Evolutionary conservation across 2,797 vertebrate species (phyloP).

Genomic region (Sandelia bainsii): DNA sequence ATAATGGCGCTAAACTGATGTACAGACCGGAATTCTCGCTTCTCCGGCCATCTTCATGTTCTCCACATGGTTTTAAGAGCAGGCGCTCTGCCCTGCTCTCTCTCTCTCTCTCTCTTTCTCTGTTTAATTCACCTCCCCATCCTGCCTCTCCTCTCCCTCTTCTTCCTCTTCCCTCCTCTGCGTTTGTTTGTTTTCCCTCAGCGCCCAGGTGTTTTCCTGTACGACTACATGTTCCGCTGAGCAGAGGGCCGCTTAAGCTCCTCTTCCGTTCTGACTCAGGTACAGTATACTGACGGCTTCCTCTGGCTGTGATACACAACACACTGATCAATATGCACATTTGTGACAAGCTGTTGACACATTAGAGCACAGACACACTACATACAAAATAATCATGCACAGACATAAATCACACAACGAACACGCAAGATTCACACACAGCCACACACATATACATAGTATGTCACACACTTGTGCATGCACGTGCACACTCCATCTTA

Average conservation of each 20-base stretch:
- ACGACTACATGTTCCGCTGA: slow-evolving; percentile 54
- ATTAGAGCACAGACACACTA: not conserved
- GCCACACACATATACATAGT: not conserved
- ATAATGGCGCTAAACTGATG: slow-evolving; percentile 35
- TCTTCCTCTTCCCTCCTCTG: slow-evolving; percentile 76
- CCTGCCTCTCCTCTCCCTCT: slow-evolving; percentile 72
- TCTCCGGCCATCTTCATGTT: slow-evolving; percentile 59
- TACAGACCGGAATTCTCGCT: slow-evolving; percentile 50
- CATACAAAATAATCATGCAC: slow-evolving; percentile 8
- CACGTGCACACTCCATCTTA: slow-evolving; percentile 22
- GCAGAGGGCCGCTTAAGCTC: slow-evolving; percentile 55
- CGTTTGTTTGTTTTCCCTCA: slow-evolving; percentile 78
- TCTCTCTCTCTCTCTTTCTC: slow-evolving; percentile 33
- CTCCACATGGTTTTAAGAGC: slow-evolving; percentile 63
- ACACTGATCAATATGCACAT: slow-evolving; percentile 16
- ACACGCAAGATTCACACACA: too few species aligned
- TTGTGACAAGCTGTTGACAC: slow-evolving; percentile 3
- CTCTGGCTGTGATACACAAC: slow-evolving; percentile 28
- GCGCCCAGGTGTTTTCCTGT: slow-evolving; percentile 85
- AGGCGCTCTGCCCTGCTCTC: slow-evolving; percentile 41
- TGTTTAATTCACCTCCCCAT: slow-evolving; percentile 67
- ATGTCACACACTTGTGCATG: slow-evolving; percentile 25
- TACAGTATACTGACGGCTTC: slow-evolving; percentile 49
- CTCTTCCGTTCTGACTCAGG: slow-evolving; percentile 81
- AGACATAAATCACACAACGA: slow-evolving; percentile 18